phyloP scores from a whole-genome alignment of 2,113 vertebrate genomes.

The Pica pica region DNA sequence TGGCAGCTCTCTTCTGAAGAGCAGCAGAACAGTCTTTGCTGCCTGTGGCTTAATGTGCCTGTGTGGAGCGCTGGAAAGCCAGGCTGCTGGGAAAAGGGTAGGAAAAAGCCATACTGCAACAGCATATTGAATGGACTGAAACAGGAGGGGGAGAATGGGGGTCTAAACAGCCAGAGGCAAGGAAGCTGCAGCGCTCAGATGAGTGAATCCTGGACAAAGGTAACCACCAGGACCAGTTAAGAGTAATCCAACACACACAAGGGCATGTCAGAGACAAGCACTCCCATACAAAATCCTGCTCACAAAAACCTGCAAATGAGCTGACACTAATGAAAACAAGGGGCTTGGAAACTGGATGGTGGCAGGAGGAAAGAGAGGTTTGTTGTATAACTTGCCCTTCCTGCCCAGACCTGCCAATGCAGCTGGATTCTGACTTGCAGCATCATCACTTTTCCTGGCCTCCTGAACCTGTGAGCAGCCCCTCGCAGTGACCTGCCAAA shows the following conservation, averaged over 20 bases:
- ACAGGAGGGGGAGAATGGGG: not conserved
- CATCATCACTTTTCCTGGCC: constrained; percentile 24
- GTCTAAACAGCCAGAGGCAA: not conserved
- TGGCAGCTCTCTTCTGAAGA: not conserved
- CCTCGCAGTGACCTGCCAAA: constrained; percentile 4
- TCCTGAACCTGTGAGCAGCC: not conserved
- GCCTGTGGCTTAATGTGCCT: not conserved
- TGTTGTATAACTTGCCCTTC: not conserved
- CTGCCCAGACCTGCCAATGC: not conserved
- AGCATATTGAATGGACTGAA: not conserved
- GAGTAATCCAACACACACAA: not conserved
- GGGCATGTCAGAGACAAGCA: not conserved
- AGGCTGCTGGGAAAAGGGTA: not conserved
- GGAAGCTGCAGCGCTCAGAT: not conserved
- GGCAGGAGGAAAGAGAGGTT: not conserved
- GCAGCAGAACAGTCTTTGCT: not conserved
- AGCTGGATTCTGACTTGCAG: constrained; percentile 25
- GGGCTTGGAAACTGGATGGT: not conserved
- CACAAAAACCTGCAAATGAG: not conserved
- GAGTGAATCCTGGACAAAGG: not conserved
- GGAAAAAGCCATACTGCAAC: not conserved
- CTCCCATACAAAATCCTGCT: not conserved
- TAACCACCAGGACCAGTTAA: not conserved
- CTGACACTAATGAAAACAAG: not conserved
- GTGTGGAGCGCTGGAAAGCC: not conserved